A percentile compares a stretch with the other conserved stretches of the same genome.
These are phyloP conservation scores for Sebastes minor DNA, from an alignment of 2,797 vertebrate genomes.

Conservation along the genomic window DNA sequence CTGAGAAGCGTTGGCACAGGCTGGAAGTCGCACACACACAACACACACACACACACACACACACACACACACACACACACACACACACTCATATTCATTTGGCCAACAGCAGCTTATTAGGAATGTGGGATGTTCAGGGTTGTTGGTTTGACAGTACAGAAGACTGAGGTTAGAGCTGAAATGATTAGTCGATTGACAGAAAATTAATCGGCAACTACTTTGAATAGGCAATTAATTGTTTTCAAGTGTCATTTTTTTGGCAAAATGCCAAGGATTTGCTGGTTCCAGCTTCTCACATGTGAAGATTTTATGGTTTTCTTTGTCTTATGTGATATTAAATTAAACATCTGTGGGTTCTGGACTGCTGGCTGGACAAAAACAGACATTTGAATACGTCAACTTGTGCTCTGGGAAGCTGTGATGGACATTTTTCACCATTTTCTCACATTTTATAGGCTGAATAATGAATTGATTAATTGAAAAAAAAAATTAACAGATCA, in stretches of 20 bases:
- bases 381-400: not conserved
- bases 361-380: not conserved
- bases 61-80: not conserved
- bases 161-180: not conserved
- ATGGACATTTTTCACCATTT: not conserved
- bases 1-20: conserved; percentile 15
- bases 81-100: not conserved
- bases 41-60: too few species aligned
- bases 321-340: not conserved
- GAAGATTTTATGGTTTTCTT: not conserved
- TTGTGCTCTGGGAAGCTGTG: not conserved
- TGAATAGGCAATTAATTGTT: not conserved
- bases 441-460: not conserved
- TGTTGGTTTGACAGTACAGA: not conserved
- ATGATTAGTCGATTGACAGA: not conserved
- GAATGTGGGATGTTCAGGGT: not conserved
- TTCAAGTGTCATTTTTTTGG: not conserved
- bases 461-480: not conserved
- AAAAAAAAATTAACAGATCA: rapidly evolving
- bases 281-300: not conserved
- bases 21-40: not conserved
- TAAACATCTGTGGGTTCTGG: not conserved
- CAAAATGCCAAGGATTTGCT: not conserved
- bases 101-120: not conserved
- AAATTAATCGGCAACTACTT: not conserved